These are phyloP conservation scores for Pachypanchax playfairii DNA, from an alignment of 2,113 vertebrate genomes.

Conservation along the genomic window DNA sequence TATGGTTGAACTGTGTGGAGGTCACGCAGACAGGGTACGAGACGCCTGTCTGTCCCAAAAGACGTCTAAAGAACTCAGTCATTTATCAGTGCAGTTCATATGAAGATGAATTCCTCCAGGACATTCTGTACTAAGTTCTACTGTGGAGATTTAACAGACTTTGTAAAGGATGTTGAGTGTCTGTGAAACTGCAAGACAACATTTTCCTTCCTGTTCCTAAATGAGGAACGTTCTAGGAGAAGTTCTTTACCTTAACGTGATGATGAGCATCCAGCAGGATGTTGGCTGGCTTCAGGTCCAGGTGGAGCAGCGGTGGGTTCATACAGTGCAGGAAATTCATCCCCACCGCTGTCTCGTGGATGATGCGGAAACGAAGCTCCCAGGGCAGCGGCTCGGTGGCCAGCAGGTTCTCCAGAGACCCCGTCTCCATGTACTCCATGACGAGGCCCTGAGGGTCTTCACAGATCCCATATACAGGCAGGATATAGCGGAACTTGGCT, in stretches of 20 bases:
- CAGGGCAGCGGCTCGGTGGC: conserved; percentile 90
- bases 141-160: too few species aligned
- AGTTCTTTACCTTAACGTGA: conserved; percentile 88
- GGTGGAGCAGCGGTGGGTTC: conserved; percentile 91
- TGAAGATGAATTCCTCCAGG: too few species aligned
- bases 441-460: conserved; percentile 91
- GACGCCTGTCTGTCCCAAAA: too few species aligned
- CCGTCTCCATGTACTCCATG: conserved; percentile 99
- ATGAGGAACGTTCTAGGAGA: too few species aligned
- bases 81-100: too few species aligned
- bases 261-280: conserved; percentile 97
- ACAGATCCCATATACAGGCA: conserved; percentile 96
- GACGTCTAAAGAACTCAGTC: too few species aligned
- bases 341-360: conserved; percentile 94
- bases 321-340: conserved; percentile 99
- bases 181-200: too few species aligned
- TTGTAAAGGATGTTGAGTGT: too few species aligned
- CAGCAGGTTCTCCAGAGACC: conserved; percentile 92
- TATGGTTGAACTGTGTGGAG: conserved; percentile 50
- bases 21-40: conserved; percentile 42
- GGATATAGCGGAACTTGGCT: conserved; percentile 95
- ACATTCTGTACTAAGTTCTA: too few species aligned
- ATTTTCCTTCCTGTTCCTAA: too few species aligned
- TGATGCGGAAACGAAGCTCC: conserved; percentile 94
- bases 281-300: conserved; percentile 98